Base-by-base conservation (phyloP, 1,140 invertebrate species). In the Papilio polyxenes region DNA sequence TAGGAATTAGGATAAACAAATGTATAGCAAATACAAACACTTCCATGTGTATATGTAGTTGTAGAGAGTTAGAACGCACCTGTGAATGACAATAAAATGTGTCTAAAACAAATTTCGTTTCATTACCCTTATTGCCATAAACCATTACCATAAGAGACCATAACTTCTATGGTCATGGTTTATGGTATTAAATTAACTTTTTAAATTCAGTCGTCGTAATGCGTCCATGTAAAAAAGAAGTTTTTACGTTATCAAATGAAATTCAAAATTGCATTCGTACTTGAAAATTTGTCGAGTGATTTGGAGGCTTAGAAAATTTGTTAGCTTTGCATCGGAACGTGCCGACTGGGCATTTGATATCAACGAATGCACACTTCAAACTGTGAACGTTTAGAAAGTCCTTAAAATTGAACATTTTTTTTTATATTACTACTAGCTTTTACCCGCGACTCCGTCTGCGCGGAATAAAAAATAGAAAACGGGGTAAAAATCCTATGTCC, bases 61-160 rank as follows among this genome's bases (percentile, higher is more conserved):
- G 80, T 88, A 87, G 87, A 86, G 87, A 85, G 81, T 83, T 92
- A 91, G 91, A 83, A 84, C 89, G 92, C 91, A 93, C 91, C 90
- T 89, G 92, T 93, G 92, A 91, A 93, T 92, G 92, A 93, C 92
- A 93, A 93, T 93, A 93, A 93, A 93, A 85, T 84, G 89, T 91
- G 89, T 92, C 87, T 83, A 86, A 89, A 65, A 69, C 81, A 82
- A 62, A 78, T 80, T 82, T 81, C 75, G 76, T 87, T 88, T 87
- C 82, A 84, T 81, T 85, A 81, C 20, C 48, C n/a, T 23, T 4
- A 37, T 13, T 72, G 13, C 13, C 31, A 7, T 44, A 7, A 44
- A 44, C 40, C 40, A 44, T 44, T 4, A 44, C 40, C 40, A 44
- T 44, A 44, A 31, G 40, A 44, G 40, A 6, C 40, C 40, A 4